Conservation (phyloP, 2,888 invertebrate species). For the Tiliacea citrago region DNA sequence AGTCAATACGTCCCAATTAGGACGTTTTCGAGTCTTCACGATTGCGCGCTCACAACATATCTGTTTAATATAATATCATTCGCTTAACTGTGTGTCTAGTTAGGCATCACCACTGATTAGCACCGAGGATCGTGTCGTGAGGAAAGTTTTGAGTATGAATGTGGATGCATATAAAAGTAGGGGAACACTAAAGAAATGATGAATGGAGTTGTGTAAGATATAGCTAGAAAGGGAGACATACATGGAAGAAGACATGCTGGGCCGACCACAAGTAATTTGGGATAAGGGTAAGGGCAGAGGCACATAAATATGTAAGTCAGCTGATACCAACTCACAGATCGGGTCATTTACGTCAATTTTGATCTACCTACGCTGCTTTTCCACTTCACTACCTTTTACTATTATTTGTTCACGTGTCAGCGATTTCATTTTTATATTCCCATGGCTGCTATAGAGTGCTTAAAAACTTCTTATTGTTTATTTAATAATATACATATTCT, state of each 20-base stretch:
- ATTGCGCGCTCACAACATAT: too few relatives aligned
- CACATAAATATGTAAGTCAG: not conserved
- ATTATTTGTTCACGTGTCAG: constrained; percentile 35
- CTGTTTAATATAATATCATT: too few relatives aligned
- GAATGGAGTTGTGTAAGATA: not conserved
- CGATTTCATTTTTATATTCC: constrained; percentile 30
- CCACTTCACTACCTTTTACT: constrained; percentile 11
- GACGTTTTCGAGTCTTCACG: too few relatives aligned
- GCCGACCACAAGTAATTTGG: not conserved
- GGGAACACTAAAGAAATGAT: not conserved
- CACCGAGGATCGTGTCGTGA: not conserved
- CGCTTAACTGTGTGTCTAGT: not conserved
- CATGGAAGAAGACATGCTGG: not conserved
- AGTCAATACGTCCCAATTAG: too few relatives aligned
- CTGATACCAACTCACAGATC: not conserved
- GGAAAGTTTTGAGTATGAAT: not conserved
- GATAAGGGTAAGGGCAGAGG: not conserved
- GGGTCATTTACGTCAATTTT: constrained; percentile 21
- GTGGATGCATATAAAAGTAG: not conserved
- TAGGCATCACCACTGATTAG: not conserved
- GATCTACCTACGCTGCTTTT: constrained; percentile 4
- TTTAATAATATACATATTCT: not conserved
- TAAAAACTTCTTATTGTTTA: constrained; percentile 6
- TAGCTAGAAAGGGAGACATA: not conserved
- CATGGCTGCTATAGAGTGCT: constrained; percentile 7